Percentiles rank a stretch among this genome's conserved stretches.
These are phyloP conservation scores for Leptopilina clavipes DNA, from an alignment of 1,140 invertebrate genomes.

Conservation along the genomic window DNA sequence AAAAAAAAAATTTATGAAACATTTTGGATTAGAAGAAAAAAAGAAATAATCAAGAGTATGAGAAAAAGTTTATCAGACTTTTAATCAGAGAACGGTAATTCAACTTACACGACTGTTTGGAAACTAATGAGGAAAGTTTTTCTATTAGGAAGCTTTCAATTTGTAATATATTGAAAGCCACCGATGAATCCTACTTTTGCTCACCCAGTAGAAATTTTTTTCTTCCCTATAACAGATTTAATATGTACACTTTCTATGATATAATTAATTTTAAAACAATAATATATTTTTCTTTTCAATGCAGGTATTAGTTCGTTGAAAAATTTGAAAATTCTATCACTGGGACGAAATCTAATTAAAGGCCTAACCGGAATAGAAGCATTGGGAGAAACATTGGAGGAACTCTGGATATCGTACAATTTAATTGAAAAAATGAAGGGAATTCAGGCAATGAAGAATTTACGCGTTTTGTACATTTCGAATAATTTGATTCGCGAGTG, in stretches of 20 bases:
- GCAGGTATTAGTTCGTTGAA: constrained; percentile 75
- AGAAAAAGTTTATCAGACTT: background rate
- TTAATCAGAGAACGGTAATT: background rate
- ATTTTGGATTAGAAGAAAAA: constrained; percentile 1
- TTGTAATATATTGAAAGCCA: background rate
- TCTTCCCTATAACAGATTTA: no score
- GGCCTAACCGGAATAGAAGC: constrained; percentile 89
- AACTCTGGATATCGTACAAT: constrained; percentile 97
- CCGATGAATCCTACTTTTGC: background rate
- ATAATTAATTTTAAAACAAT: no score
- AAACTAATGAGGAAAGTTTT: constrained; percentile 26
- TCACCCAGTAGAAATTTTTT: no score
- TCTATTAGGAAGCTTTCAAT: constrained; percentile 5
- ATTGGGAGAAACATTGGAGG: constrained; percentile 89
- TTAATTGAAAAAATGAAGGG: constrained; percentile 95
- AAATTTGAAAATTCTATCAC: constrained; percentile 87
- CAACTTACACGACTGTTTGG: constrained; percentile 2
- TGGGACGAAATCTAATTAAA: constrained; percentile 94
- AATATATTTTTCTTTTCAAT: no score
- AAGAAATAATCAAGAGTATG: background rate
- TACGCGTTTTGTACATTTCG: constrained; percentile 90
- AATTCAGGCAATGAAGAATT: constrained; percentile 85
- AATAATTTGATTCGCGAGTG: constrained; percentile 94
- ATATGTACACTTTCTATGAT: no score
- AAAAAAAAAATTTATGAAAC: constrained; percentile 10